Conservation (phyloP, 1,140 invertebrate genomes). For the Colletes latitarsis region DNA sequence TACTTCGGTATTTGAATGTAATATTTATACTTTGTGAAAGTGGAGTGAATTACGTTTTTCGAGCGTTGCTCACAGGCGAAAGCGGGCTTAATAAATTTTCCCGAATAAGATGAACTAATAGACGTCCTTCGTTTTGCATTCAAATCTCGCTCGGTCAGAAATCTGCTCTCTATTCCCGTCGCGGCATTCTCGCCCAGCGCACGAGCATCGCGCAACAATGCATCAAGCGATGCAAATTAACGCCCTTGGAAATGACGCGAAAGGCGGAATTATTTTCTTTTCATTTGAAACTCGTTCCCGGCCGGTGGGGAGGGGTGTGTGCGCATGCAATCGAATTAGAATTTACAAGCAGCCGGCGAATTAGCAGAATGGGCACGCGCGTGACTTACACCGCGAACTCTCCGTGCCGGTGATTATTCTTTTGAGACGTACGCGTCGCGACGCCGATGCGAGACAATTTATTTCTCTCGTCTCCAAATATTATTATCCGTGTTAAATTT, state of each 20-base stretch:
- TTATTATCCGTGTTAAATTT: background rate
- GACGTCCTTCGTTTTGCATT: background rate
- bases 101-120: background rate
- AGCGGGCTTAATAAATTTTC: conserved; percentile 1
- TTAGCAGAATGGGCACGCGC: conserved; percentile 13
- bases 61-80: background rate
- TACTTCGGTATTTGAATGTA: too few relatives aligned
- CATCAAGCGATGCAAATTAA: conserved; percentile 14
- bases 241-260: background rate
- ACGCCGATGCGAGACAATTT: background rate
- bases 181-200: background rate
- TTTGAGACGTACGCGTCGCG: background rate
- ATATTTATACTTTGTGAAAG: too few relatives aligned
- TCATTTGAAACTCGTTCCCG: conserved; percentile 1
- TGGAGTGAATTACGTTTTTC: too few relatives aligned
- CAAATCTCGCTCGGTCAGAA: background rate
- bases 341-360: conserved; percentile 11
- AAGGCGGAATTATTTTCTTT: conserved; percentile 13
- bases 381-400: background rate
- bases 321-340: conserved; percentile 6
- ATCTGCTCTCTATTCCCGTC: background rate
- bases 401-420: conserved; percentile 10
- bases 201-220: background rate
- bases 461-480: background rate
- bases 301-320: too few relatives aligned